Conservation (phyloP, 2,113 vertebrate genomes). For the Notothenia rossii region DNA sequence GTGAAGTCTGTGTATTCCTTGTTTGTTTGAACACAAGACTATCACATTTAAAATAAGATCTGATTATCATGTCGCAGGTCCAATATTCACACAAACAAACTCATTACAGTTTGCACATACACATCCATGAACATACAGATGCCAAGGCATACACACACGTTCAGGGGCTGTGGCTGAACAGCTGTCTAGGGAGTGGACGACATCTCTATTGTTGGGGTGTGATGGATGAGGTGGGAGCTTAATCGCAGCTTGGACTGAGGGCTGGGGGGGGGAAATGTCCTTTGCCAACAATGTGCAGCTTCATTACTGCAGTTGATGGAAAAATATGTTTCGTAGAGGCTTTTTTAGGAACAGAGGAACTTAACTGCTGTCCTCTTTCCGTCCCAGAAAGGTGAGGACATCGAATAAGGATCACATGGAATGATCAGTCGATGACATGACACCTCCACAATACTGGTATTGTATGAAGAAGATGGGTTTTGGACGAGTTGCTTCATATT, state of each 20-base stretch:
- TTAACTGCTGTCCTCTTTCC: conserved; percentile 9
- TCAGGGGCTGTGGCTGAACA: conserved; percentile 46
- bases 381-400: conserved; percentile 51
- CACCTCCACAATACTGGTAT: conserved; percentile 18
- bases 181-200: conserved; percentile 67
- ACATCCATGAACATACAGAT: conserved; percentile 29
- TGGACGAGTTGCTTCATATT: conserved; percentile 24
- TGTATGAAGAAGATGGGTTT: conserved; percentile 24
- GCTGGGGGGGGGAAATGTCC: conserved; percentile 19
- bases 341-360: neutral
- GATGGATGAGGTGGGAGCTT: conserved; percentile 69
- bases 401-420: conserved; percentile 18
- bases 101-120: neutral
- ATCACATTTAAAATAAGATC: conserved; percentile 10
- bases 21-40: conserved; percentile 13
- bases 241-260: conserved; percentile 26
- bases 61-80: neutral
- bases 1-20: conserved; percentile 12
- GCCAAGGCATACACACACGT: conserved; percentile 10
- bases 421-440: conserved; percentile 52
- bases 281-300: conserved; percentile 30
- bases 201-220: conserved; percentile 72
- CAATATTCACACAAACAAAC: conserved; percentile 25
- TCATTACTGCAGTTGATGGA: conserved; percentile 45
- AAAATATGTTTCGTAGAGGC: conserved; percentile 19